Evolutionary conservation across 92 coral and sea anemone genomes (phyloP), one percentile per base, ranked within the genome.

Genomic region (Micromussa lordhowensis): DNA sequence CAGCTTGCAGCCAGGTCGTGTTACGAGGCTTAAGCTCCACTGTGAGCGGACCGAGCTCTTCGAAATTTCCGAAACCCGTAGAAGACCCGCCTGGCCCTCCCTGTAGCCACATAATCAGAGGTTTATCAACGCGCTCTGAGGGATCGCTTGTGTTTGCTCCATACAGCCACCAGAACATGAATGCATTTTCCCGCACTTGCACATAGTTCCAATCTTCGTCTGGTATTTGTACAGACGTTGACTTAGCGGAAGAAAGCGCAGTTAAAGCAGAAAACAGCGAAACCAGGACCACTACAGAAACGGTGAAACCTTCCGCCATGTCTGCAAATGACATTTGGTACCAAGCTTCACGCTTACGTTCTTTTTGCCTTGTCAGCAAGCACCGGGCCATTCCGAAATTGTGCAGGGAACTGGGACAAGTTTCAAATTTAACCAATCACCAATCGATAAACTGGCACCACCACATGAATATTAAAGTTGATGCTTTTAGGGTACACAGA

Each of bases 51-150:
- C 99, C 99, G 35, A 97, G 91, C 82, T 97, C 99, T 86, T 77
- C 95, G 64, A 97, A 97, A 85, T 97, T 97, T 66, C 71, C 71
- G 5, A 66, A 66, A 26, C 71, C 71, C 71, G 99, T 94, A 4
- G 97, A 94, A 24, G 99, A 97, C 8, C 91, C 99, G 13, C 99
- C 99, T 0, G 99, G 99, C 0, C 99, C 99, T 35, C 99, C 99
- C 82, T 97, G 99, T 0, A 97, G 92, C 99, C 99, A 97, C 98
- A 97, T 89, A 31, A 97, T 78, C 48, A 97, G 91, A 13, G 99
- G 99, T 81, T 87, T 91, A 26, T 88, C 70, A 1, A 78, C 86
- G 17, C 97, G 92, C 48, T 90, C 91, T 2, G 90, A 68, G 2
- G 91, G 92, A n/a, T 75, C 58, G 40, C 55, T 82, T 29, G 91